Evolutionary conservation across 53 echinoderm and acorn worm genomes (phyloP).

Genomic region (Paracentrotus lividus): DNA sequence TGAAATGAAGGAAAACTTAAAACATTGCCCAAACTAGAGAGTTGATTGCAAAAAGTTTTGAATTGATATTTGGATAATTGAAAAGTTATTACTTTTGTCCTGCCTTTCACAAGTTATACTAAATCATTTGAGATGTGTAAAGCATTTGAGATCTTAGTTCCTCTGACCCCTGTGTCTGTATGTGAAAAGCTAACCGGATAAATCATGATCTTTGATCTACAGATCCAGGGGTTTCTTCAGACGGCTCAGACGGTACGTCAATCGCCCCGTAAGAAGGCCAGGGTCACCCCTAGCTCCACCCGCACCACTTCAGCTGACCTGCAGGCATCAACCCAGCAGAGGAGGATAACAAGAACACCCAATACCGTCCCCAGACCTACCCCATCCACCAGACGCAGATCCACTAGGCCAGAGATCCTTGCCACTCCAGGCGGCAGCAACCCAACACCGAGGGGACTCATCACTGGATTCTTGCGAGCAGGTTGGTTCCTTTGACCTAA

Average conservation of each 20-base stretch:
- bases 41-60: not conserved
- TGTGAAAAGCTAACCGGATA: no score
- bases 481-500: slow-evolving; percentile 31
- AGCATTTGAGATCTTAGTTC: not conserved
- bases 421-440: slow-evolving; percentile 75
- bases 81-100: not conserved
- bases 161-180: not conserved
- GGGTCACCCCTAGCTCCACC: slow-evolving; percentile 52
- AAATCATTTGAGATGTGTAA: not conserved
- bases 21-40: not conserved
- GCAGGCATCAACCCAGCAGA: not conserved
- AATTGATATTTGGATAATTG: not conserved
- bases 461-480: slow-evolving; percentile 75
- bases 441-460: slow-evolving; percentile 82
- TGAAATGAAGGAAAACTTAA: no score
- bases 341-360: slow-evolving; percentile 64
- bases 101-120: not conserved
- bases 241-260: slow-evolving; percentile 71
- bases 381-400: slow-evolving; percentile 12
- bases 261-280: slow-evolving; percentile 62
- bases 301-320: not conserved
- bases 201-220: not conserved
- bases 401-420: slow-evolving; percentile 61
- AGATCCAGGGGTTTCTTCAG: slow-evolving; percentile 79
- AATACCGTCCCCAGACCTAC: slow-evolving; percentile 62